Conservation (phyloP, 1,140 invertebrate species). For the Drosophila tropicalis region DNA sequence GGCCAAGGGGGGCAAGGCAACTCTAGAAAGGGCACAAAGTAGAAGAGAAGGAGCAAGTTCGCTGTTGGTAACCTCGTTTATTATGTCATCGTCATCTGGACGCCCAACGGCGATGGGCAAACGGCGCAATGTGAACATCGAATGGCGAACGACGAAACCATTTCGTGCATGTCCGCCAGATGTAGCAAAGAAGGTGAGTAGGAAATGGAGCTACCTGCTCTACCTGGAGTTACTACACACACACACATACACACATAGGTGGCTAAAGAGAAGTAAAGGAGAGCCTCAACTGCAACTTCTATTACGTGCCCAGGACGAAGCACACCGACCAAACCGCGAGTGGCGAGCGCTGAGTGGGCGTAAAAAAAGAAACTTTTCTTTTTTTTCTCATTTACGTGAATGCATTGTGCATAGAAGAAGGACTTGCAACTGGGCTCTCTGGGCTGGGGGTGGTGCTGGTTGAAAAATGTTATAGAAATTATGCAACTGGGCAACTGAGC, state of each 20-base stretch:
- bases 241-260: not conserved
- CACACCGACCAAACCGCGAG: constrained; percentile 42
- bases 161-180: constrained; percentile 49
- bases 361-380: constrained; percentile 26
- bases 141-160: constrained; percentile 38
- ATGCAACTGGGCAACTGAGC: constrained; percentile 59
- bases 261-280: not conserved
- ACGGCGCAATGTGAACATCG: constrained; percentile 38
- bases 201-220: constrained; percentile 15
- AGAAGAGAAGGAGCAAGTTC: constrained; percentile 41
- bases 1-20: not conserved
- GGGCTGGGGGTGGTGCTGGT: not conserved
- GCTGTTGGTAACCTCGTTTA: constrained; percentile 69
- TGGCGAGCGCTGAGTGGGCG: not conserved
- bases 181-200: constrained; percentile 14
- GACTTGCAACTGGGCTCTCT: not conserved
- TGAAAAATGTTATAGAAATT: constrained; percentile 48
- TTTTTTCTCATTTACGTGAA: constrained; percentile 21
- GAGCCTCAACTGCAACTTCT: constrained; percentile 19
- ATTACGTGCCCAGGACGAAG: constrained; percentile 37
- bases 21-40: constrained; percentile 44
- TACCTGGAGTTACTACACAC: not conserved
- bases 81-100: constrained; percentile 66
- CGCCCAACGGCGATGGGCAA: constrained; percentile 12
- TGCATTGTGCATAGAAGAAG: constrained; percentile 38